Conservation (phyloP, 2,797 vertebrate genomes). For the Limnodromus scolopaceus region DNA sequence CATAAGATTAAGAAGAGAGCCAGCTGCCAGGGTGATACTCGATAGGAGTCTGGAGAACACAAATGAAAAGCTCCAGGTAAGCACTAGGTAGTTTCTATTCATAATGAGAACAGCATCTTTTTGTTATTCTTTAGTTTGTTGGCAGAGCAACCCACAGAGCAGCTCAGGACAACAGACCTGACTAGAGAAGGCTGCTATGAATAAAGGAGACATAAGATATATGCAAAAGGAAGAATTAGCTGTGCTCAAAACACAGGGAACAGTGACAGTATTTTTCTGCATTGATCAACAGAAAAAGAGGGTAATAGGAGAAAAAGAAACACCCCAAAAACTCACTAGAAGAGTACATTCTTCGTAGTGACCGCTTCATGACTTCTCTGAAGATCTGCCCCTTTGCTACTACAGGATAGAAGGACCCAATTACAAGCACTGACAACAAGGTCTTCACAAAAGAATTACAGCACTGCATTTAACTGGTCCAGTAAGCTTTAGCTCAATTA, state of each 20-base stretch:
- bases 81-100: neutral
- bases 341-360: neutral
- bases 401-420: neutral
- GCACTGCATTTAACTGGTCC: conserved; percentile 18
- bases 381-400: neutral
- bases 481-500: conserved; percentile 5
- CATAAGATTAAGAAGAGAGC: neutral
- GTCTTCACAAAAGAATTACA: conserved; percentile 27
- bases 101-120: neutral
- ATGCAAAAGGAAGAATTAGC: neutral
- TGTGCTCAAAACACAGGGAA: neutral
- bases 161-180: neutral
- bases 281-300: neutral
- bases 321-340: neutral
- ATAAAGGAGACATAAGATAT: neutral
- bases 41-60: neutral
- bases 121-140: neutral
- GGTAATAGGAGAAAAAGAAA: neutral
- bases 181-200: neutral
- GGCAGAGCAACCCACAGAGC: neutral
- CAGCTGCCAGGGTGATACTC: neutral
- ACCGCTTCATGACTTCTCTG: neutral
- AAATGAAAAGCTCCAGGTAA: neutral
- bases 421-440: conserved; percentile 37
- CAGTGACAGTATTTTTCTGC: neutral